Conservation (phyloP, 2,797 vertebrate species). For the Bradypodion pumilum region DNA sequence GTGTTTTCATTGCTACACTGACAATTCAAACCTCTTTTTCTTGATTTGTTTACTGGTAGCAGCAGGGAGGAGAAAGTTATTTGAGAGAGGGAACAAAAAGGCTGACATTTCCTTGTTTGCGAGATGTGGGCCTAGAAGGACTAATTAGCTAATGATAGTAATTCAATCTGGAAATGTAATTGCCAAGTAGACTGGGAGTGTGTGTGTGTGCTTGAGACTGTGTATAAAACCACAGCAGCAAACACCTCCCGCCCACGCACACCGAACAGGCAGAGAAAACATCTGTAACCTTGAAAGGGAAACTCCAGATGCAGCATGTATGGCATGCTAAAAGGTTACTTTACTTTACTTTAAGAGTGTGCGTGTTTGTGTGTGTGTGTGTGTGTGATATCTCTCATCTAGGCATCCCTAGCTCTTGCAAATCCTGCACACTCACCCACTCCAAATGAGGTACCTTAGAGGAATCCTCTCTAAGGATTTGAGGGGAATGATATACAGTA, state of each 20-base stretch:
- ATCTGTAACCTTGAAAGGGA: slow-evolving; percentile 31
- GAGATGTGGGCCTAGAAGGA: slow-evolving; percentile 13
- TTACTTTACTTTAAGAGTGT: too few relatives aligned
- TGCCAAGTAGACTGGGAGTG: slow-evolving; percentile 6
- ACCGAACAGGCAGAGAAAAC: slow-evolving; percentile 25
- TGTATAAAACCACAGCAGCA: slow-evolving; percentile 12
- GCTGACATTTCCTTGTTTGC: slow-evolving; percentile 1
- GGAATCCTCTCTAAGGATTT: background rate
- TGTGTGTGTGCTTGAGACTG: background rate
- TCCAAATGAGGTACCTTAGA: background rate
- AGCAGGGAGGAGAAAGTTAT: background rate
- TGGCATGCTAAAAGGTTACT: background rate
- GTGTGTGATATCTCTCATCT: background rate
- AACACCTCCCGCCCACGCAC: slow-evolving; percentile 19
- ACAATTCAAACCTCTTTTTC: background rate
- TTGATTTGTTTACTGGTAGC: background rate
- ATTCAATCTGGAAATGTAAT: slow-evolving; percentile 21
- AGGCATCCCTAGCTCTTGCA: slow-evolving; percentile 7
- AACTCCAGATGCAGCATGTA: slow-evolving; percentile 28
- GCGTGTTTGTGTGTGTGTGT: too few relatives aligned
- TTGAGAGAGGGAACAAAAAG: background rate
- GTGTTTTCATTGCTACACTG: background rate
- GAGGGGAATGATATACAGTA: background rate
- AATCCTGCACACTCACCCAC: background rate
- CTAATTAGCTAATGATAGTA: slow-evolving; percentile 39